Evolutionary conservation across 2,113 vertebrate genomes (phyloP).

Genomic region (Shinisaurus crocodilurus): DNA sequence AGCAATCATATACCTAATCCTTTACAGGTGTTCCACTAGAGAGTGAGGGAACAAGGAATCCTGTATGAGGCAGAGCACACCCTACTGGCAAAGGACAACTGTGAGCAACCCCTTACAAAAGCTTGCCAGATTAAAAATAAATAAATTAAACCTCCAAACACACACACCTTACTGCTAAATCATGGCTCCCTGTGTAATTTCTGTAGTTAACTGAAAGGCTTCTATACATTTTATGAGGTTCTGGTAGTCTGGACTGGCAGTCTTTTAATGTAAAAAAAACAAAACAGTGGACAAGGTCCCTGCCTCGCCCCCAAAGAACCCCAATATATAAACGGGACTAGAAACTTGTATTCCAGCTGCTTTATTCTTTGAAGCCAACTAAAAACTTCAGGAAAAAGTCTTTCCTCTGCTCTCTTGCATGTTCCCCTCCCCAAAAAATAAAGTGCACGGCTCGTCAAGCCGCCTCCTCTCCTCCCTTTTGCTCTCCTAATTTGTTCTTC

Average conservation of each 20-base stretch:
- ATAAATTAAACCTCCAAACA: no score
- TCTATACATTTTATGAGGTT: no score
- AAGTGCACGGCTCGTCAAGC: not conserved
- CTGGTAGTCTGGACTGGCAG: not conserved
- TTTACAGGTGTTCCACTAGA: not conserved
- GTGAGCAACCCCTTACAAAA: not conserved
- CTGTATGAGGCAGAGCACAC: slow-evolving; percentile 2
- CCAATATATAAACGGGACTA: not conserved
- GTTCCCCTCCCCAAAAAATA: not conserved
- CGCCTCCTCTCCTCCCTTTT: not conserved
- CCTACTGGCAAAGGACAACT: not conserved
- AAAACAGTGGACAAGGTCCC: not conserved
- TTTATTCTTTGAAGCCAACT: slow-evolving; percentile 31
- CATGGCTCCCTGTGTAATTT: not conserved
- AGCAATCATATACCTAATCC: not conserved
- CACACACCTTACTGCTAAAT: not conserved
- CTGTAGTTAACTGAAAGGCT: not conserved
- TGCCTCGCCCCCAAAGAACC: not conserved
- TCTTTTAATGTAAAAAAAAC: no score
- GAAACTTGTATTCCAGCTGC: not conserved
- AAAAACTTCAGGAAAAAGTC: not conserved
- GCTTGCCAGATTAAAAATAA: not conserved
- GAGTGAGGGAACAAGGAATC: not conserved
- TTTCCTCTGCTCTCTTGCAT: not conserved
- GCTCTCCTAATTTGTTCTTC: not conserved